phyloP scores from a whole-genome alignment of 2,888 invertebrate species.

The Nephrocerus scutellatus region DNA sequence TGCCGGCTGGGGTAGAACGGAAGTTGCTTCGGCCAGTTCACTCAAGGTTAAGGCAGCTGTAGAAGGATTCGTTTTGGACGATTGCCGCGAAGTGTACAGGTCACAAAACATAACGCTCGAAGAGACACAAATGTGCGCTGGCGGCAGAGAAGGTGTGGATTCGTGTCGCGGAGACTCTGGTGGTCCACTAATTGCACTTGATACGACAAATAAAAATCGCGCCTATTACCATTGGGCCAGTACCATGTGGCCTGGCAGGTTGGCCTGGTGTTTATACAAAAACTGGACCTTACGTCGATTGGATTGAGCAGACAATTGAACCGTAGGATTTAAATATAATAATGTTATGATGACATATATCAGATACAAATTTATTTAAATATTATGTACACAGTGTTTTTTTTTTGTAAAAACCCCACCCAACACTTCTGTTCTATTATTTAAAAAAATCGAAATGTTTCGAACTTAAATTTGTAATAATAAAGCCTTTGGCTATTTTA shows the following conservation, averaged over 20 bases:
- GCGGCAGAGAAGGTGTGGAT: slow-evolving; percentile 52
- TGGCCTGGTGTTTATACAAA: slow-evolving; percentile 48
- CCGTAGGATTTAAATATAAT: too few species aligned
- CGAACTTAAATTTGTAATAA: too few species aligned
- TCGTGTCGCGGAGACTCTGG: slow-evolving; percentile 58
- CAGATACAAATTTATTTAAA: too few species aligned
- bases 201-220: too few species aligned
- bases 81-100: slow-evolving; percentile 53
- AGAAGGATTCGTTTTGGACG: slow-evolving; percentile 46
- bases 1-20: slow-evolving; percentile 63
- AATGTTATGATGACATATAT: too few species aligned
- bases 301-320: slow-evolving; percentile 43
- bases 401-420: too few species aligned
- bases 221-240: slow-evolving; percentile 50
- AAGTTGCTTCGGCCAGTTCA: slow-evolving; percentile 43
- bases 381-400: too few species aligned
- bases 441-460: too few species aligned
- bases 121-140: slow-evolving; percentile 55
- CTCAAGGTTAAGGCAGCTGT: slow-evolving; percentile 53
- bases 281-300: slow-evolving; percentile 43
- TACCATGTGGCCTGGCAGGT: slow-evolving; percentile 41
- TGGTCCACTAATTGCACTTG: slow-evolving; percentile 54
- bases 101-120: slow-evolving; percentile 47
- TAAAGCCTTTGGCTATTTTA: too few species aligned
- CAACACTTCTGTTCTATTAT: too few species aligned